Conservation (phyloP, 2,797 vertebrate genomes). For the Sebastes hopkinsi region DNA sequence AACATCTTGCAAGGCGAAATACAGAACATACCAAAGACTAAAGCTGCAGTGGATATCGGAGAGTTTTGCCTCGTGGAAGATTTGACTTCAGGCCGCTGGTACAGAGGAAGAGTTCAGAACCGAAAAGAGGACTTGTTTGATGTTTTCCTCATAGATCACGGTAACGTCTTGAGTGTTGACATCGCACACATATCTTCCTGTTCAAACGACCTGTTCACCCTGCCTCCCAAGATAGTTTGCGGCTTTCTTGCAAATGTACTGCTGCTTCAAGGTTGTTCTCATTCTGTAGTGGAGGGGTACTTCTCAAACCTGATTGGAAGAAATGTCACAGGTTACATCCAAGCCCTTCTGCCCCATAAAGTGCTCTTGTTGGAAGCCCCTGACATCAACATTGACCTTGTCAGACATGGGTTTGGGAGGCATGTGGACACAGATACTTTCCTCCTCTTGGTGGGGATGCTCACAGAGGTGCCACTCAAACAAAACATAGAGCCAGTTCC, state of each 20-base stretch:
- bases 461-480: conserved; percentile 79
- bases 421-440: conserved; percentile 89
- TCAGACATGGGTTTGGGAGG: conserved; percentile 85
- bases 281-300: conserved; percentile 81
- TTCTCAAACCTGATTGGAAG: conserved; percentile 85
- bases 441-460: conserved; percentile 85
- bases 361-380: conserved; percentile 88
- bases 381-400: conserved; percentile 83
- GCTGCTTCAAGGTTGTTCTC: conserved; percentile 81
- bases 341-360: conserved; percentile 84
- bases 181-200: conserved; percentile 80
- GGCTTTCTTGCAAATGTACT: conserved; percentile 92
- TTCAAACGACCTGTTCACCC: conserved; percentile 83
- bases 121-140: conserved; percentile 76
- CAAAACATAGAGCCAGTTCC: conserved; percentile 76
- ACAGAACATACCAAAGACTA: conserved; percentile 84
- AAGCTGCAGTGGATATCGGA: conserved; percentile 73
- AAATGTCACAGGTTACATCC: conserved; percentile 84
- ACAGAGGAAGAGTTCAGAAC: conserved; percentile 89
- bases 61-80: conserved; percentile 92
- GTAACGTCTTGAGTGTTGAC: conserved; percentile 82
- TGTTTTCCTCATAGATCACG: conserved; percentile 88
- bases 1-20: conserved; percentile 89
- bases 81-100: conserved; percentile 83
- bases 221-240: conserved; percentile 88